Percentiles rank a stretch among this genome's conserved stretches.
phyloP scores from a whole-genome alignment of 2,888 invertebrate genomes.

The Brenthis hecate region DNA sequence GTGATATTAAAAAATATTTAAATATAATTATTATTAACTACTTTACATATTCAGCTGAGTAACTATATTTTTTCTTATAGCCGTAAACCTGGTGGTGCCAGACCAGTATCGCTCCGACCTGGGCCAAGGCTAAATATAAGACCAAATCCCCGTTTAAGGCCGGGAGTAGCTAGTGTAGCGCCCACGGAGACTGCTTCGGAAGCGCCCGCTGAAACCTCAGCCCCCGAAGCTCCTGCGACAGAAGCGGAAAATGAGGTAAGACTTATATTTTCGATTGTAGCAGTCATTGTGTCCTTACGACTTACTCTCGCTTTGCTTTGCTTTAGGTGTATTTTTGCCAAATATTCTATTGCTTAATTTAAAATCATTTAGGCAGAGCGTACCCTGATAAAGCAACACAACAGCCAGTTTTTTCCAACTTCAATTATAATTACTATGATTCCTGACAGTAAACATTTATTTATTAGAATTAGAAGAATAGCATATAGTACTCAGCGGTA shows the following conservation, averaged over 20 bases:
- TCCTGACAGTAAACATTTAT: too few relatives aligned
- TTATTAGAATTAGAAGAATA: too few relatives aligned
- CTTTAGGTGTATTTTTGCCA: background rate
- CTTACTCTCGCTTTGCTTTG: too few relatives aligned
- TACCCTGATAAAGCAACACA: too few relatives aligned
- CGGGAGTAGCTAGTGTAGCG: conserved; percentile 64
- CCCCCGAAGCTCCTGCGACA: conserved; percentile 60
- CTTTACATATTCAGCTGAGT: background rate
- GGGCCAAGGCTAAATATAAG: conserved; percentile 85
- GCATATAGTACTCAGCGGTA: too few relatives aligned
- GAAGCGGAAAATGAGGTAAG: conserved; percentile 64
- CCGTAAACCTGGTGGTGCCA: conserved; percentile 66
- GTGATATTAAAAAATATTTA: background rate
- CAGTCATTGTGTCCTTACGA: background rate
- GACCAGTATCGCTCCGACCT: conserved; percentile 83
- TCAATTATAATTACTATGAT: too few relatives aligned
- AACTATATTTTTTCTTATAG: conserved; percentile 45
- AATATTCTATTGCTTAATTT: too few relatives aligned
- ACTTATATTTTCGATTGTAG: background rate
- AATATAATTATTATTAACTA: background rate
- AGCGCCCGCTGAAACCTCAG: conserved; percentile 66
- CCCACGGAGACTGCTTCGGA: conserved; percentile 74
- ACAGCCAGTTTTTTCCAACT: too few relatives aligned
- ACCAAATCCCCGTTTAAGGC: conserved; percentile 69
- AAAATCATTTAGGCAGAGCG: too few relatives aligned